Conservation (phyloP, 2,888 invertebrate species). For the Eristalinus aeneus region DNA sequence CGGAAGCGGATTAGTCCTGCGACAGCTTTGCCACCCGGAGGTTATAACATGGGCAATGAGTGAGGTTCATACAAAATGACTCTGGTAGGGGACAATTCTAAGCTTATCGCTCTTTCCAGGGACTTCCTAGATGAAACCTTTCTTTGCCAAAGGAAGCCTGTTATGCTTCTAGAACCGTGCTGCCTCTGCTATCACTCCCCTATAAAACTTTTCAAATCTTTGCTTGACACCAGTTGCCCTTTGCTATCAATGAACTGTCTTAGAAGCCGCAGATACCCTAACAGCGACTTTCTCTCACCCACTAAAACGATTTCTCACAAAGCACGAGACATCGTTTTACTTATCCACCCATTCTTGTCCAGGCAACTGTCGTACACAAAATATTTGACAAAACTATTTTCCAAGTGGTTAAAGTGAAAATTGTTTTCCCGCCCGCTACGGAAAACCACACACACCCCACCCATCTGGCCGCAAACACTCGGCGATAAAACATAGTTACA, state of each 20-base stretch:
- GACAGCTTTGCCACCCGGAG: too few species aligned
- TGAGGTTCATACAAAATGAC: background rate
- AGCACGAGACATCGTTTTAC: background rate
- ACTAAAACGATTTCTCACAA: conserved; percentile 19
- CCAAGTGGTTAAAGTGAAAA: conserved; percentile 61
- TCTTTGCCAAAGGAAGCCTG: too few species aligned
- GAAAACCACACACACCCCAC: background rate
- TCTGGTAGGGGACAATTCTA: background rate
- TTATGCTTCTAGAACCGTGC: too few species aligned
- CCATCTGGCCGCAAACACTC: background rate
- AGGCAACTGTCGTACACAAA: background rate
- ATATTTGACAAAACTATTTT: conserved; percentile 56
- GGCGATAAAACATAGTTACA: conserved; percentile 66
- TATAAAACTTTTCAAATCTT: background rate
- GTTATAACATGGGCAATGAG: too few species aligned
- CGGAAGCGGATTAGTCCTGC: background rate
- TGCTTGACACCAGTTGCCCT: conserved; percentile 4
- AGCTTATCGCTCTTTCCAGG: too few species aligned
- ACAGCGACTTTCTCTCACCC: conserved; percentile 40
- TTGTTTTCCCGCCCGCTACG: conserved; percentile 26
- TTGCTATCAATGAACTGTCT: background rate
- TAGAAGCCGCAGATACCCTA: too few species aligned
- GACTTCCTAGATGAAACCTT: too few species aligned
- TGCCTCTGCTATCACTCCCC: too few species aligned
- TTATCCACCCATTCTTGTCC: background rate